phyloP scores from a whole-genome alignment of 1,140 invertebrate species.

The Drosophila nannoptera region DNA sequence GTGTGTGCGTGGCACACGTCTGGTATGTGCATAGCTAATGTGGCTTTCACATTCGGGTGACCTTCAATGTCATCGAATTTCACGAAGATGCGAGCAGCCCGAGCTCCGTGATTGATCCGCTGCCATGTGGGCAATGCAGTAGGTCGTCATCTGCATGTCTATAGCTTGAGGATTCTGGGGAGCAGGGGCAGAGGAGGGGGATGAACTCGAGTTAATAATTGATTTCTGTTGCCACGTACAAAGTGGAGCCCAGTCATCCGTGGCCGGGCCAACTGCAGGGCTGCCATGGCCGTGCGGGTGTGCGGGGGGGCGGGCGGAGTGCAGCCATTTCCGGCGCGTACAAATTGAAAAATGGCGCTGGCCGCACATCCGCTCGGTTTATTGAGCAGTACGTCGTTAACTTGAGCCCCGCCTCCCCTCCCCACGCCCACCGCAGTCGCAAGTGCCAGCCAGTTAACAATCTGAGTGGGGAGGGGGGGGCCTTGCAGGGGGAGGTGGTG shows the following conservation, averaged over 20 bases:
- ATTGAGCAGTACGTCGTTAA: conserved; percentile 65
- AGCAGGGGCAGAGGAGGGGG: too few species aligned
- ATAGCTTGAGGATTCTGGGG: background rate
- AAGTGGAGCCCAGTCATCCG: background rate
- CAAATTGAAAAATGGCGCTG: conserved; percentile 71
- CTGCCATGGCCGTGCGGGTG: conserved; percentile 11
- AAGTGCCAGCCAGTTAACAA: conserved; percentile 12
- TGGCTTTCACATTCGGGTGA: conserved; percentile 64
- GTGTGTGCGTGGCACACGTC: conserved; percentile 16
- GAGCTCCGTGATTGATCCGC: conserved; percentile 11
- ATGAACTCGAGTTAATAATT: too few species aligned
- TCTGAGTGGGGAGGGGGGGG: background rate
- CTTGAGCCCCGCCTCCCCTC: conserved; percentile 24
- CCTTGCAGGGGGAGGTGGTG: background rate
- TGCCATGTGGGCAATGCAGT: conserved; percentile 55
- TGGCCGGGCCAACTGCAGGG: background rate
- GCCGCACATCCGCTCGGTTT: conserved; percentile 65
- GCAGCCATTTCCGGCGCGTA: conserved; percentile 58
- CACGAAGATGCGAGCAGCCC: conserved; percentile 11
- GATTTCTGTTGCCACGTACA: too few species aligned
- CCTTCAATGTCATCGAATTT: conserved; percentile 68
- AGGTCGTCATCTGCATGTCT: conserved; percentile 16
- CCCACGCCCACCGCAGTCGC: background rate
- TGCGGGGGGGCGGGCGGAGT: conserved; percentile 1
- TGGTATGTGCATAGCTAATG: conserved; percentile 57